phyloP scores from a whole-genome alignment of 2,888 invertebrate species.

The Selenia dentaria region DNA sequence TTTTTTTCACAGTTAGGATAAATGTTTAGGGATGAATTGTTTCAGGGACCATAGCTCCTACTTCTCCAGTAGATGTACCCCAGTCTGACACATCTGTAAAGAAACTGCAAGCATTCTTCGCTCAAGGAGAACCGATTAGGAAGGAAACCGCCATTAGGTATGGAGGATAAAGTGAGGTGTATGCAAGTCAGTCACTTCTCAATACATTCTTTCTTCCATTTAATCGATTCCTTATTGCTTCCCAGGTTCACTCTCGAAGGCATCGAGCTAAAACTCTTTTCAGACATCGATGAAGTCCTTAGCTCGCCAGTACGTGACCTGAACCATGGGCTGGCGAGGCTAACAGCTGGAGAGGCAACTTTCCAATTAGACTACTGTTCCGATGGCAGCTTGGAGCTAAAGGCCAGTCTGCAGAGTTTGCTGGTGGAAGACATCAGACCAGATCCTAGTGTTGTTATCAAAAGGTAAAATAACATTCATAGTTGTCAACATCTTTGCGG shows the following conservation, averaged over 20 bases:
- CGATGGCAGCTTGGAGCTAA: constrained; percentile 88
- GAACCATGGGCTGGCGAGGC: constrained; percentile 88
- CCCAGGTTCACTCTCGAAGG: constrained; percentile 87
- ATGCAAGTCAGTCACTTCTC: no score
- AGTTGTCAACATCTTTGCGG: no score
- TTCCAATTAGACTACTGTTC: constrained; percentile 87
- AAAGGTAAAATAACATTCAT: constrained; percentile 78
- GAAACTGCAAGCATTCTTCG: constrained; percentile 90
- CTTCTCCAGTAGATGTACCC: constrained; percentile 67
- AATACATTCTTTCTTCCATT: no score
- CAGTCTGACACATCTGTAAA: constrained; percentile 84
- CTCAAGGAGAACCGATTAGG: constrained; percentile 86
- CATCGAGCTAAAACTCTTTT: constrained; percentile 88
- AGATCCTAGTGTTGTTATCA: constrained; percentile 84
- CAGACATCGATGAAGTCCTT: constrained; percentile 89
- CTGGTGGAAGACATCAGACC: constrained; percentile 90
- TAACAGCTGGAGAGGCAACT: constrained; percentile 88
- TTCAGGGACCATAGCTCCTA: constrained; percentile 61
- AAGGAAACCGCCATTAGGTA: constrained; percentile 84
- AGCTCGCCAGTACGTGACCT: constrained; percentile 90
- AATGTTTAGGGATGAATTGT: no score
- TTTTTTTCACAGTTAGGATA: no score
- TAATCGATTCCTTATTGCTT: no score
- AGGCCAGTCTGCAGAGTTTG: constrained; percentile 88
- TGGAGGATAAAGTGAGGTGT: no score